These are phyloP conservation scores for Balaenoptera acutorostrata DNA, from an alignment of 2,113 vertebrate genomes.

Conservation along the genomic window DNA sequence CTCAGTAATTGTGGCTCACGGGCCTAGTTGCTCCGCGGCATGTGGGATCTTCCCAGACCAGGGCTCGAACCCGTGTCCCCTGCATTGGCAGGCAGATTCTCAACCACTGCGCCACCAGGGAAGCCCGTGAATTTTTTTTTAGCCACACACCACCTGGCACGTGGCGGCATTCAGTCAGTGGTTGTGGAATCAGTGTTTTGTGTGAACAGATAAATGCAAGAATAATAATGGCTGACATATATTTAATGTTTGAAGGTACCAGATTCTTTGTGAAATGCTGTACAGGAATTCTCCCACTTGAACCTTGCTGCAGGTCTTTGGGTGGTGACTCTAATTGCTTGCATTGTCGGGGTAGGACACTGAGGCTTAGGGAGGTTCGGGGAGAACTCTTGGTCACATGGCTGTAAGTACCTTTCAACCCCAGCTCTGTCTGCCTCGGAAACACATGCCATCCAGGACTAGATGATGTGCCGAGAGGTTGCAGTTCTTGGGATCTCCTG, in stretches of 20 bases:
- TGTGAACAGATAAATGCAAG: background rate
- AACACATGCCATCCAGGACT: too few species aligned
- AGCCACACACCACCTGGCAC: background rate
- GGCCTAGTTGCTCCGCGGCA: too few species aligned
- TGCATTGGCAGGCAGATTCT: too few species aligned
- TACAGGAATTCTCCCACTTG: background rate
- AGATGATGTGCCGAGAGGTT: rapidly evolving
- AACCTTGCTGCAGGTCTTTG: background rate
- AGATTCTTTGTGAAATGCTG: background rate
- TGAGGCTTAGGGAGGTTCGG: background rate
- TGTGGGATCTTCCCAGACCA: too few species aligned
- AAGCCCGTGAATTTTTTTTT: background rate
- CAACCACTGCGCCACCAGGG: too few species aligned
- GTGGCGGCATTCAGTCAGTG: background rate
- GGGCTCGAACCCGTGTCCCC: too few species aligned
- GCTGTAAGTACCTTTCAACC: background rate
- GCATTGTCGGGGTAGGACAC: background rate
- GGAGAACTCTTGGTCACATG: rapidly evolving
- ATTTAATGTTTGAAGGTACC: background rate
- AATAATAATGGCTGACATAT: background rate
- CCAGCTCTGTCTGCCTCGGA: background rate
- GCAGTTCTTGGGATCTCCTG: background rate
- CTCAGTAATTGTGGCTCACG: too few species aligned
- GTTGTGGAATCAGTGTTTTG: background rate
- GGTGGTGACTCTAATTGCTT: background rate